Evolutionary conservation across 2,113 vertebrate species (phyloP).

Genomic region (Corvus hawaiiensis): DNA sequence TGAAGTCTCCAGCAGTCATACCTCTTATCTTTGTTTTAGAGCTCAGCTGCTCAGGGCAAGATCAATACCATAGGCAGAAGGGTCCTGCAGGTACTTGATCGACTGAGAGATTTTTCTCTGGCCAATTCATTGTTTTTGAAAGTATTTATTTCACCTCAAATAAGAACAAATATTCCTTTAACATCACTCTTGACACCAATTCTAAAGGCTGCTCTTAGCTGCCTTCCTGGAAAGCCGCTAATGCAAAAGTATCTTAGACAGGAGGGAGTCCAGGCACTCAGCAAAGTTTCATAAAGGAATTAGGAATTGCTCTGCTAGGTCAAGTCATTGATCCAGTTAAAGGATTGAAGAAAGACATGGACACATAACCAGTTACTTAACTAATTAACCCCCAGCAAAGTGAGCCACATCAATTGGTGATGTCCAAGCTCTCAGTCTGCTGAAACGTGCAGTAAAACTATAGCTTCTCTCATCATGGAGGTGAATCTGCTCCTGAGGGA

Average conservation of each 20-base stretch:
- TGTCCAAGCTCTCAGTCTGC: neutral
- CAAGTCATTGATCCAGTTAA: conserved; percentile 37
- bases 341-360: neutral
- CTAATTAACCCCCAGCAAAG: neutral
- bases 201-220: neutral
- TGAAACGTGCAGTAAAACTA: neutral
- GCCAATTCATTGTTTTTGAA: neutral
- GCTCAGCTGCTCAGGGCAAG: neutral
- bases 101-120: neutral
- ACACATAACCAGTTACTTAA: conserved; percentile 17
- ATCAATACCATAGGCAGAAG: neutral
- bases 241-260: neutral
- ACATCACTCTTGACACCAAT: neutral
- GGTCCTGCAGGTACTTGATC: neutral
- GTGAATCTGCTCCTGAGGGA: neutral
- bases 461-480: neutral
- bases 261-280: neutral
- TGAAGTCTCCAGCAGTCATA: neutral
- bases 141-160: neutral
- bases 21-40: neutral
- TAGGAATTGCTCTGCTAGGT: conserved; percentile 5
- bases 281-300: conserved; percentile 31
- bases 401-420: neutral
- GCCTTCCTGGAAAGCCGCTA: neutral
- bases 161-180: neutral